Percentiles rank a stretch among this genome's conserved stretches.
Evolutionary conservation across 2,797 vertebrate species (phyloP).

Genomic region (Chloroceryle inda): DNA sequence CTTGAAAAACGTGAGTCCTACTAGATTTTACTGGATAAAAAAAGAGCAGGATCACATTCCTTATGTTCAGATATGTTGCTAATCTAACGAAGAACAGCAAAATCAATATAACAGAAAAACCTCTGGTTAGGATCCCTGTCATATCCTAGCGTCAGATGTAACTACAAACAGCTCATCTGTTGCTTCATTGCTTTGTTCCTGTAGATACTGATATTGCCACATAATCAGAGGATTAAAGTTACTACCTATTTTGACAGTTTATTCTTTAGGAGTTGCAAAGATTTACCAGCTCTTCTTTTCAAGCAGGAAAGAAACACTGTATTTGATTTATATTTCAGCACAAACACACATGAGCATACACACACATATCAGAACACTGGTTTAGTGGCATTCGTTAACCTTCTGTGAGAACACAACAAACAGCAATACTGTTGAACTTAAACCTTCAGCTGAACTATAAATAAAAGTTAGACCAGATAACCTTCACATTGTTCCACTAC

Average conservation of each 20-base stretch:
- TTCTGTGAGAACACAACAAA: neutral
- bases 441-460: neutral
- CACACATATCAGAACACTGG: neutral
- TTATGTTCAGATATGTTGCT: neutral
- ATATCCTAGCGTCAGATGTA: neutral
- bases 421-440: neutral
- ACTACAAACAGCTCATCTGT: neutral
- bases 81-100: neutral
- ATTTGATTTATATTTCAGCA: neutral
- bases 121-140: neutral
- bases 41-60: neutral
- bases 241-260: neutral
- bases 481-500: neutral
- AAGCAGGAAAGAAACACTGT: neutral
- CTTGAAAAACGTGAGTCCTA: neutral
- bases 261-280: neutral
- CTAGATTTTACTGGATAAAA: neutral
- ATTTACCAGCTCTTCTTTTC: constrained; percentile 20
- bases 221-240: neutral
- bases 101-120: neutral
- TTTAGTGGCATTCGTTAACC: neutral
- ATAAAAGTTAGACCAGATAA: neutral
- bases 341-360: neutral
- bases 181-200: neutral
- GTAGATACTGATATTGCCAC: neutral